Conservation (phyloP, 2,888 invertebrate genomes). For the Trichacis sp. region DNA sequence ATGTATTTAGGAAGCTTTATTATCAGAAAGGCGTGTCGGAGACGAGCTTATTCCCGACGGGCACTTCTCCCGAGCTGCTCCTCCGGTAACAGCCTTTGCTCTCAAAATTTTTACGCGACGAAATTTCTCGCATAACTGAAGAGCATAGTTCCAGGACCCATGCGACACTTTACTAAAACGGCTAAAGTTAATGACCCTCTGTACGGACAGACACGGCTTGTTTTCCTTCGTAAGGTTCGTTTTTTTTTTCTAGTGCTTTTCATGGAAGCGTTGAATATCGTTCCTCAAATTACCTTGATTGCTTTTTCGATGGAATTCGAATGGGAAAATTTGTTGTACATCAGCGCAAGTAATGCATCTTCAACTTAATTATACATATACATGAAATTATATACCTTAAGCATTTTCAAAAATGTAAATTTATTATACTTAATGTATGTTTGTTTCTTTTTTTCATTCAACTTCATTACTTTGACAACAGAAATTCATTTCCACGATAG, state of each 20-base stretch:
- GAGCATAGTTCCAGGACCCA: constrained; percentile 7
- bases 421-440: too few relatives aligned
- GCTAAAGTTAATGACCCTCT: constrained; percentile 6
- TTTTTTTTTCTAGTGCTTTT: neutral
- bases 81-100: constrained; percentile 7
- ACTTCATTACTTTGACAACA: too few relatives aligned
- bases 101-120: constrained; percentile 5
- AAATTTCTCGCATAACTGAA: constrained; percentile 4
- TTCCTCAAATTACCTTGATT: too few relatives aligned
- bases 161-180: constrained; percentile 19
- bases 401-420: too few relatives aligned
- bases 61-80: constrained; percentile 5
- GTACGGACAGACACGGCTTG: neutral
- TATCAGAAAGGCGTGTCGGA: constrained; percentile 5
- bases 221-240: neutral
- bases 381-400: too few relatives aligned
- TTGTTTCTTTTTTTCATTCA: too few relatives aligned
- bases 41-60: neutral
- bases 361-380: too few relatives aligned
- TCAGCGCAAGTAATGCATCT: too few relatives aligned
- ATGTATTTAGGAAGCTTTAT: constrained; percentile 10
- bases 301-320: too few relatives aligned
- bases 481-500: too few relatives aligned
- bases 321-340: too few relatives aligned
- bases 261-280: too few relatives aligned